Percentiles rank a stretch among this genome's conserved stretches.
Conservation (phyloP, 2,797 vertebrate species). For the Danio aesculapii region DNA sequence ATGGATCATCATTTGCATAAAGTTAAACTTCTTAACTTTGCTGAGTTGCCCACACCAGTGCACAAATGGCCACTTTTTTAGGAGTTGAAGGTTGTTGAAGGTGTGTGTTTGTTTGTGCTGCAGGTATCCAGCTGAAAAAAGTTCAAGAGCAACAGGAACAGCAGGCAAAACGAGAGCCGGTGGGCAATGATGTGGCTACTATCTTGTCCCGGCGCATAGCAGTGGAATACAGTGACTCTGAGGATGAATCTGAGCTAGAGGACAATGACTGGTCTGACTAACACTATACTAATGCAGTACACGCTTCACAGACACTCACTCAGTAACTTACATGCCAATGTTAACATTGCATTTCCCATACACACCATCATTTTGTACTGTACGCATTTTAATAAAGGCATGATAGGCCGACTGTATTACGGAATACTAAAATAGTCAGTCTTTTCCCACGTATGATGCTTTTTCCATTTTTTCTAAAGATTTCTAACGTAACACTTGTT, state of each 20-base stretch:
- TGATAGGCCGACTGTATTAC: constrained; percentile 12
- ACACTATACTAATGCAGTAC: constrained; percentile 57
- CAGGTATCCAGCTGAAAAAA: constrained; percentile 97
- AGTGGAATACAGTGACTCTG: constrained; percentile 96
- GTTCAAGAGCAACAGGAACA: constrained; percentile 98
- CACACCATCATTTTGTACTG: constrained; percentile 15
- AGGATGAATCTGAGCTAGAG: constrained; percentile 94
- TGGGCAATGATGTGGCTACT: constrained; percentile 95
- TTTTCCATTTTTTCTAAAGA: constrained; percentile 64
- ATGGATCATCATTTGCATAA: not conserved
- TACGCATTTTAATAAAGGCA: constrained; percentile 33
- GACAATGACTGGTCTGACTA: constrained; percentile 99
- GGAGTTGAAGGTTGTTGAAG: not conserved
- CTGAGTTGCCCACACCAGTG: not conserved
- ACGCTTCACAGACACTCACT: constrained; percentile 22
- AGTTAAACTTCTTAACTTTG: not conserved
- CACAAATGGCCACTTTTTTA: not conserved
- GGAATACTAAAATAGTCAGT: constrained; percentile 53
- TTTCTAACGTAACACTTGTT: constrained; percentile 73
- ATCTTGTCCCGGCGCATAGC: constrained; percentile 95
- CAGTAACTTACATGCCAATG: not conserved
- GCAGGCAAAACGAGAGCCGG: constrained; percentile 93
- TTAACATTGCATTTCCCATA: constrained; percentile 33
- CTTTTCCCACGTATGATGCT: constrained; percentile 63
- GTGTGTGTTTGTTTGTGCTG: constrained; percentile 11